Conservation (phyloP, 2,797 vertebrate species). For the Darevskia mixta region DNA sequence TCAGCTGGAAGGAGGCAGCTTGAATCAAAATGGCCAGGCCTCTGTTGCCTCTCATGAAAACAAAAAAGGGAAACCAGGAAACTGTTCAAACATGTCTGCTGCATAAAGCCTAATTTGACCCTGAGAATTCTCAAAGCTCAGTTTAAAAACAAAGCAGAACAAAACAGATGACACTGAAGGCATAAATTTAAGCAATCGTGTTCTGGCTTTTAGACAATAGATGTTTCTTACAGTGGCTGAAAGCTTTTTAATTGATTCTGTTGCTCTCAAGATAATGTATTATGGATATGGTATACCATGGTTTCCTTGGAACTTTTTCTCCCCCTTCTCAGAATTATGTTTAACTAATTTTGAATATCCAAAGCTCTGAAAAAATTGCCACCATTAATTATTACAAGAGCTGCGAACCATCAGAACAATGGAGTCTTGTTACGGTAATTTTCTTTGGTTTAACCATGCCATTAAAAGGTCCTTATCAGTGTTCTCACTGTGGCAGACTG, state of each 20-base stretch:
- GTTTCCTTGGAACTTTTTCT: conserved; percentile 56
- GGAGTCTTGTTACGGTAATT: conserved; percentile 5
- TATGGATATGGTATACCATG: conserved; percentile 57
- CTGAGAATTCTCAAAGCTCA: conserved; percentile 36
- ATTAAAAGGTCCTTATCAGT: conserved; percentile 25
- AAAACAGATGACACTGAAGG: conserved; percentile 29
- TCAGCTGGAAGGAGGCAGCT: conserved; percentile 21
- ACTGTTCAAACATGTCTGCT: background rate
- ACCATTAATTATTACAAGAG: conserved; percentile 58
- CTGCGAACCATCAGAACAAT: conserved; percentile 20
- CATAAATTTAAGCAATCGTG: conserved; percentile 54
- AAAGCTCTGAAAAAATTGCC: conserved; percentile 65
- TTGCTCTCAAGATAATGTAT: conserved; percentile 58
- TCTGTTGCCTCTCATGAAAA: background rate
- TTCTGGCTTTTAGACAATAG: conserved; percentile 50
- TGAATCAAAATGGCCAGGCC: background rate
- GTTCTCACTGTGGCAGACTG: conserved; percentile 65
- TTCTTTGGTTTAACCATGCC: conserved; percentile 30
- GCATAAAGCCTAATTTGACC: background rate
- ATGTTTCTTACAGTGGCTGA: conserved; percentile 54
- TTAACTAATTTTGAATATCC: conserved; percentile 51
- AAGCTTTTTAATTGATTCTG: conserved; percentile 19
- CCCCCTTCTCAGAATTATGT: conserved; percentile 39
- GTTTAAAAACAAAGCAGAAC: conserved; percentile 14
- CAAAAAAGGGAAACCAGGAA: background rate